Evolutionary conservation across 2,888 invertebrate genomes (phyloP), one percentile per base, ranked within the genome.

Genomic region (Aquatica leii): DNA sequence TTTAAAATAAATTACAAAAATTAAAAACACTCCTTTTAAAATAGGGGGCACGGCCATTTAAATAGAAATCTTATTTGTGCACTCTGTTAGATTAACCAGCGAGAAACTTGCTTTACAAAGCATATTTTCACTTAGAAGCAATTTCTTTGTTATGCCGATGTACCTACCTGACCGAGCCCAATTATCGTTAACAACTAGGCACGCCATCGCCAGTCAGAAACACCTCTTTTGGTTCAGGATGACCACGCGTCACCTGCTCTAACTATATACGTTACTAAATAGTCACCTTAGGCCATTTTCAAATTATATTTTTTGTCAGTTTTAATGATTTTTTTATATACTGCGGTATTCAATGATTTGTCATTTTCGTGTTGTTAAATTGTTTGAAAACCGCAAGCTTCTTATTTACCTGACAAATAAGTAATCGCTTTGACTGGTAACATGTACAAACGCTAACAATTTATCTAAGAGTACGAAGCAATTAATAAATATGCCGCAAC

Each of bases 181-280:
- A 66, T 62, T 66, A 59, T 59, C 43, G 59, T 52, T 62, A 62
- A 65, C 57, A 62, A 62, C 65, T 56, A 49, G 62, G 59, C 65
- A 65, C 62, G 65, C 59, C 62, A 55, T 50, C 62, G 62, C 54
- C 62, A 56, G 54, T 54, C 59, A 48, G 59, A 62, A 62, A 58
- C 62, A 65, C 65, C 65, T 59, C 55, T 52, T 60, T 66, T 62
- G 55, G 50, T 35, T 48, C 18, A 41, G 34, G 55, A 58, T 61
- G 65, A 62, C 65, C 65, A 66, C 65, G 65, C 62, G 65, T 66
- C 65, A 66, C 65, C 65, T 66, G 62, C 59, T 52, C 24, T 24
- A 24, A 24, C 24, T 24, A 24, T 24, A 24, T 41, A 59, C 59
- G 56, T 55, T 55, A 63, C 46, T 46, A 46, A 63, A 49, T 59